Evolutionary conservation across 2,888 invertebrate species (phyloP).

Genomic region (Limnephilus lunatus): DNA sequence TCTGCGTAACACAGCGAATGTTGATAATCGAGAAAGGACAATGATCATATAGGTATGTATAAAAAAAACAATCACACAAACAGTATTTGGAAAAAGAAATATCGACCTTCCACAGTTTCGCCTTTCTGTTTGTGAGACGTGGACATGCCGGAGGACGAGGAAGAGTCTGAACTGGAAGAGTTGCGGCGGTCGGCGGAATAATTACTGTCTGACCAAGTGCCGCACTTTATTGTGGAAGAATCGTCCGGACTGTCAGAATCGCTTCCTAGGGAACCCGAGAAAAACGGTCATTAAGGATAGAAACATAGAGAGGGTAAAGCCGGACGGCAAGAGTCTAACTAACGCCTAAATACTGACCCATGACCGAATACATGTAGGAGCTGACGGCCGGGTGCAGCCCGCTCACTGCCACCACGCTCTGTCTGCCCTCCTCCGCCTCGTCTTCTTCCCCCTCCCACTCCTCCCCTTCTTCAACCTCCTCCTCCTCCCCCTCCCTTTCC

Average conservation of each 20-base stretch:
- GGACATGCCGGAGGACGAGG: slow-evolving; percentile 60
- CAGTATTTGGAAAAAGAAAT: slow-evolving; percentile 51
- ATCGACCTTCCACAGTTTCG: slow-evolving; percentile 60
- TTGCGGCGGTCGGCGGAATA: slow-evolving; percentile 72
- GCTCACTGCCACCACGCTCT: slow-evolving; percentile 72
- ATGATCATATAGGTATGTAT: slow-evolving; percentile 14
- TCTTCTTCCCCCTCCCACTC: slow-evolving; percentile 56
- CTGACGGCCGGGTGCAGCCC: slow-evolving; percentile 76
- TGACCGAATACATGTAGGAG: slow-evolving; percentile 77
- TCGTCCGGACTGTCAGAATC: slow-evolving; percentile 81
- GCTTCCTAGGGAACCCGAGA: slow-evolving; percentile 68
- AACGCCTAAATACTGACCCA: slow-evolving; percentile 73
- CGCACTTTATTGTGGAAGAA: slow-evolving; percentile 78
- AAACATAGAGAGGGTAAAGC: slow-evolving; percentile 42
- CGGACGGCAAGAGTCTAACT: slow-evolving; percentile 69
- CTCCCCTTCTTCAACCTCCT: slow-evolving; percentile 23
- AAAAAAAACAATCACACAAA: slow-evolving; percentile 42
- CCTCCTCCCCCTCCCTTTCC: slow-evolving; percentile 34
- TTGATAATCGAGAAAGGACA: slow-evolving; percentile 50
- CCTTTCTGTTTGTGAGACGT: slow-evolving; percentile 39
- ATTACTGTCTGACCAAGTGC: slow-evolving; percentile 74
- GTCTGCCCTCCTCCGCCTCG: slow-evolving; percentile 73
- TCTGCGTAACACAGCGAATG: slow-evolving; percentile 70
- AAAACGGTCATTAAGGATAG: slow-evolving; percentile 51
- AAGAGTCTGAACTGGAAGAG: slow-evolving; percentile 69